Percentiles rank a stretch among this genome's conserved stretches.
These are phyloP conservation scores for Sebastes nivosus DNA, from an alignment of 2,797 vertebrate genomes.

Conservation along the genomic window DNA sequence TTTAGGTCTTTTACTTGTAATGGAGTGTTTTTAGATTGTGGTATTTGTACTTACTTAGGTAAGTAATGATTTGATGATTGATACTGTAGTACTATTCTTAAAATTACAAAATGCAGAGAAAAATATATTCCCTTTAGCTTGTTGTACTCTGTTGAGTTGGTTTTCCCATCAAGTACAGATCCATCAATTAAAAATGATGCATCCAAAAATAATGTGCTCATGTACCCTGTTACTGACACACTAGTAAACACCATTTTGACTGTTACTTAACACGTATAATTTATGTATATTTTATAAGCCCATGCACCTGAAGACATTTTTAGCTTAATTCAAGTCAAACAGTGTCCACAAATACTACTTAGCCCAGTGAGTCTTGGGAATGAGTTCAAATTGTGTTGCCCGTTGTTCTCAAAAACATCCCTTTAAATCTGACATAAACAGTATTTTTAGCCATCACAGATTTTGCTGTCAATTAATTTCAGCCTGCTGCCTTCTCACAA, in stretches of 20 bases:
- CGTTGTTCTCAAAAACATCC: slow-evolving; percentile 44
- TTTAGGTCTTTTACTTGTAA: no score
- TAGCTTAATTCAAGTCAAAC: slow-evolving; percentile 12
- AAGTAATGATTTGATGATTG: neutral
- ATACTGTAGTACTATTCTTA: neutral
- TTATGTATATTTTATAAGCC: slow-evolving; percentile 2
- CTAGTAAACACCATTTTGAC: neutral
- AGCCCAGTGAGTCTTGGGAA: slow-evolving; percentile 20
- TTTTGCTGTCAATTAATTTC: slow-evolving; percentile 58
- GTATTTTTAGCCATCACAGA: slow-evolving; percentile 47
- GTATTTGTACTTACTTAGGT: no score
- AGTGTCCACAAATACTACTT: slow-evolving; percentile 28
- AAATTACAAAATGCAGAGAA: neutral
- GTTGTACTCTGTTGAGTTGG: neutral
- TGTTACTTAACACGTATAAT: neutral
- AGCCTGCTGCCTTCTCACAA: slow-evolving; percentile 57
- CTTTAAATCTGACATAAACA: slow-evolving; percentile 49
- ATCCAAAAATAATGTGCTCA: neutral
- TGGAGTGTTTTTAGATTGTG: no score
- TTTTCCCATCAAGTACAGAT: neutral
- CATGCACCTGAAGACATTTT: slow-evolving; percentile 4
- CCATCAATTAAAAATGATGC: slow-evolving; percentile 3
- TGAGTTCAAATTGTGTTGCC: slow-evolving; percentile 20
- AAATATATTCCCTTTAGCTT: neutral
- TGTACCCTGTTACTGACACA: neutral